phyloP scores from a whole-genome alignment of 2,888 invertebrate species.

The Ganaspis brasiliensis region DNA sequence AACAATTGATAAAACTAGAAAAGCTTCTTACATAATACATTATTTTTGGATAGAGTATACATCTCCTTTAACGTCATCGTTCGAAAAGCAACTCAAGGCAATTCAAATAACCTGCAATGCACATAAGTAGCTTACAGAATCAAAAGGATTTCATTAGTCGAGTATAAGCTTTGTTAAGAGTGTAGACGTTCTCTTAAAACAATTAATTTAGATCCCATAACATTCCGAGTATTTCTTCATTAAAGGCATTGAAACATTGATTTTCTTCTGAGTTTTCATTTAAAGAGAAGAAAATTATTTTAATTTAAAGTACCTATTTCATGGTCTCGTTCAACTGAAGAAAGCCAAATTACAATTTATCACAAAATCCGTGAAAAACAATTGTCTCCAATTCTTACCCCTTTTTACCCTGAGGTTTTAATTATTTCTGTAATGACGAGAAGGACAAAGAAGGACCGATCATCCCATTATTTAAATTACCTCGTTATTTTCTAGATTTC shows the following conservation, averaged over 20 bases:
- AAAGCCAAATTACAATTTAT: neutral
- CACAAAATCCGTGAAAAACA: neutral
- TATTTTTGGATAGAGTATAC: constrained; percentile 53
- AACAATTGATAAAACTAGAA: neutral
- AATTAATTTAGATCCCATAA: neutral
- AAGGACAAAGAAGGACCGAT: neutral
- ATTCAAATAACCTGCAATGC: constrained; percentile 13
- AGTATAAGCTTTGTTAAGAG: constrained; percentile 4
- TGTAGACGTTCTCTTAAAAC: neutral
- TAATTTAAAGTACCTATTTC: neutral
- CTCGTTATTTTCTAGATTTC: neutral
- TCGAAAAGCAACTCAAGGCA: constrained; percentile 17
- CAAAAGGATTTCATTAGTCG: constrained; percentile 15
- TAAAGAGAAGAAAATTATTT: neutral
- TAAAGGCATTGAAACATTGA: neutral
- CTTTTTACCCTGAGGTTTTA: neutral
- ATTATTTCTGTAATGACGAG: neutral
- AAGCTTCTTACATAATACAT: constrained; percentile 53
- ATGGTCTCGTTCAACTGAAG: neutral
- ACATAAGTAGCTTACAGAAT: constrained; percentile 11
- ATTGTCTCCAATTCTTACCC: neutral
- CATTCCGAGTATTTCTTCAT: neutral
- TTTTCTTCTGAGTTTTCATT: neutral
- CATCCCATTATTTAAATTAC: neutral
- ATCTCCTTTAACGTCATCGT: constrained; percentile 45